Base-by-base conservation (phyloP, 2,797 vertebrate genomes). In the Rhinophrynus dorsalis region DNA sequence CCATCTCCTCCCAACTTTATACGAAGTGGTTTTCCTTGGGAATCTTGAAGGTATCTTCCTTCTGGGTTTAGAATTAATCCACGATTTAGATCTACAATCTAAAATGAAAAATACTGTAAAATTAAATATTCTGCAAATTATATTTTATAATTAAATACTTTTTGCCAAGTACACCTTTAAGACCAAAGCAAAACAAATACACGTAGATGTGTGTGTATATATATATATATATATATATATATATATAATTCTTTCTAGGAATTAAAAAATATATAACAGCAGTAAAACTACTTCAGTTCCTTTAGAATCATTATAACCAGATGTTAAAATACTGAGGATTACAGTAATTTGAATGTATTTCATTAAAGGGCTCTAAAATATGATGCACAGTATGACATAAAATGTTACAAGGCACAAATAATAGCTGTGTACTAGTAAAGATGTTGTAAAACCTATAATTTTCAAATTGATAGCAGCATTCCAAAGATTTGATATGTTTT, bases 1-100 rank as follows among this genome's bases (percentile, higher is more conserved):
- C 97, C 95, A 74, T 99, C 97, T 42, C 94, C 94, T 82, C 97
- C 97, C 45, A 99, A 83, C 50, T 96, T 92, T 73, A 99, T 91
- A 79, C 93, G 91, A 38, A 94, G 94, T 40, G 97, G 94, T 24
- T 92, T 92, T 58, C 97, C 97, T 35, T 93, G 87, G 32, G 96
- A 96, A 80, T 99, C 96, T 78, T 99, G 96, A 47, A 99, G 94
- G 77, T 96, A 80, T 75, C 87, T 85, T 79, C 97, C 97, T 77
- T 97, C 94, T 67, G 90, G 85, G 33, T 98, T 99, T 90, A 99
- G 87, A 18, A 99, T 91, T 64, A 99, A 68, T 2, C 95, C 94
- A 62, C 84, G 89, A 32, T 95, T 92, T 75, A 99, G 86, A 83
- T 99, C 97, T 80, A 98, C 88, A 45, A 98, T 84, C 97, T 99